These are phyloP conservation scores for Agriopis aurantiaria DNA, from an alignment of 2,888 invertebrate genomes.

Conservation along the genomic window DNA sequence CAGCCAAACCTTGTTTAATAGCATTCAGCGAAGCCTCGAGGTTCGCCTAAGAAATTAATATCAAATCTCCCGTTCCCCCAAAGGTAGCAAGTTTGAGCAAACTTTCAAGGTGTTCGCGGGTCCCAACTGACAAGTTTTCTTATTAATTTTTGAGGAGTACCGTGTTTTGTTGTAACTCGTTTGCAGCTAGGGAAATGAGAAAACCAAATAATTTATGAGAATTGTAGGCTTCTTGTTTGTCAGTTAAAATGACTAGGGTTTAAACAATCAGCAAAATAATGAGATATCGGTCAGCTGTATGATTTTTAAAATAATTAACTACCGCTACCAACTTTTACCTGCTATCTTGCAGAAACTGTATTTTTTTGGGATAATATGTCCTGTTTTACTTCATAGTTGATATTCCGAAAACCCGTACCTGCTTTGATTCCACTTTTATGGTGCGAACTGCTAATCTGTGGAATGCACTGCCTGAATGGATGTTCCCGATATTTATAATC, in stretches of 20 bases:
- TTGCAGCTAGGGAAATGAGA: conserved; percentile 22
- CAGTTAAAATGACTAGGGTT: neutral
- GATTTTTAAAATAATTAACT: no score
- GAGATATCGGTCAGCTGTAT: no score
- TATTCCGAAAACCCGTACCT: no score
- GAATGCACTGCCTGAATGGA: no score
- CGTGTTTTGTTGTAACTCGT: conserved; percentile 33
- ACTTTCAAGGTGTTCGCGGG: conserved; percentile 30
- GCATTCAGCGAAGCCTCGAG: conserved; percentile 21
- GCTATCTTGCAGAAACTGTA: no score
- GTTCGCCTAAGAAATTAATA: conserved; percentile 37
- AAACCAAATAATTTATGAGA: conserved; percentile 23
- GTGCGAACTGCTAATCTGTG: no score
- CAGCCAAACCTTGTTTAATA: conserved; percentile 30
- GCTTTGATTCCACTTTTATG: no score
- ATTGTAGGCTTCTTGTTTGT: neutral
- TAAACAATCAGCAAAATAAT: no score
- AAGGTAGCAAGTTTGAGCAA: conserved; percentile 25
- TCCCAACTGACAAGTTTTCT: conserved; percentile 36
- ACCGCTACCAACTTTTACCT: no score
- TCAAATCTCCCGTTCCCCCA: conserved; percentile 29
- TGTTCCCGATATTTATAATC: no score
- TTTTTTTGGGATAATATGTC: no score
- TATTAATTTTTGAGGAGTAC: conserved; percentile 36
- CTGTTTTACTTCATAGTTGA: no score